A percentile compares a stretch with the other conserved stretches of the same genome.
Evolutionary conservation across 2,888 invertebrate genomes (phyloP).

Genomic region (Nipponacmea schrenckii): DNA sequence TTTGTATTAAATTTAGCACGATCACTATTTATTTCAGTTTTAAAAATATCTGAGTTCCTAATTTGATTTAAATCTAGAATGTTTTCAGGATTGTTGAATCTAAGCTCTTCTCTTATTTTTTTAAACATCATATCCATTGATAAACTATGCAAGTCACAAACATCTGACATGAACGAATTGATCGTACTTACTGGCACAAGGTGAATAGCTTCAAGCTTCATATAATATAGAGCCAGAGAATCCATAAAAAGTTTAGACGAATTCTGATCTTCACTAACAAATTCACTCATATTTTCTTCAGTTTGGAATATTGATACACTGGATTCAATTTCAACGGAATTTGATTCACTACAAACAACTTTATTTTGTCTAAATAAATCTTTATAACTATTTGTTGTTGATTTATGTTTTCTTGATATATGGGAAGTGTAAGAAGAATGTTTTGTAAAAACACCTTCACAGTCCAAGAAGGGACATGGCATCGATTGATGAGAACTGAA

Average conservation of each 20-base stretch:
- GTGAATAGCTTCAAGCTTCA: neutral
- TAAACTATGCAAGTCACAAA: neutral
- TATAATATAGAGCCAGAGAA: conserved; percentile 1
- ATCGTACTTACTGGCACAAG: neutral
- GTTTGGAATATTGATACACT: neutral
- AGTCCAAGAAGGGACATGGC: neutral
- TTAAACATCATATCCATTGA: conserved; percentile 1
- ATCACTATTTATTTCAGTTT: conserved; percentile 1
- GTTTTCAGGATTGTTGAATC: neutral
- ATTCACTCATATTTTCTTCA: neutral
- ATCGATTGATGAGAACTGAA: conserved; percentile 1
- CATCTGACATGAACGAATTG: neutral
- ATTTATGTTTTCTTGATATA: conserved; percentile 7
- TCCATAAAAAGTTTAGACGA: neutral
- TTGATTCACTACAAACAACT: neutral
- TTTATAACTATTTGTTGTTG: neutral
- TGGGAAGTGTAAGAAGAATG: neutral
- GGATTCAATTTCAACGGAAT: neutral
- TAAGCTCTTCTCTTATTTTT: neutral
- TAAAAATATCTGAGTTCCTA: neutral
- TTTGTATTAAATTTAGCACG: neutral
- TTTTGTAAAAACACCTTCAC: neutral
- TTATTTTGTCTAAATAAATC: conserved; percentile 5
- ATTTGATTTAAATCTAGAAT: neutral
- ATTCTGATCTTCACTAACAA: neutral